Evolutionary conservation across 2,113 vertebrate genomes (phyloP).

Genomic region (Herpetotheres cachinnans): DNA sequence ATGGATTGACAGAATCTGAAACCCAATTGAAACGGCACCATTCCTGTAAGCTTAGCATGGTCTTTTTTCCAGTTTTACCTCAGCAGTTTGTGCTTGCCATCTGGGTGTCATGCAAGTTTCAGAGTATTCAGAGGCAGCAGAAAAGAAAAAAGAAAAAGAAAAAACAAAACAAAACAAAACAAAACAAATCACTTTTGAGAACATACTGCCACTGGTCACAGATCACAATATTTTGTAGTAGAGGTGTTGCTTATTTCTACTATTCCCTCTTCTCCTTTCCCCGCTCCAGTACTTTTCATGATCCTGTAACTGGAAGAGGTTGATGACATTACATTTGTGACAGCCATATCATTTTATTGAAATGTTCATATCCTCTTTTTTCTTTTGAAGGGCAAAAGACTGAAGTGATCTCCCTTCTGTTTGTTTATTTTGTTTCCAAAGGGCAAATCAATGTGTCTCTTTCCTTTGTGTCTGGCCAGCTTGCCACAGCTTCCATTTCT

Average conservation of each 20-base stretch:
- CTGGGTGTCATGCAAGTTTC: not conserved
- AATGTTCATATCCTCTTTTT: not conserved
- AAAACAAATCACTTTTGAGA: not conserved
- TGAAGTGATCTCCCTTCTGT: not conserved
- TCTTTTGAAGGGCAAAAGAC: not conserved
- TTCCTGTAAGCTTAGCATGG: not conserved
- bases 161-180: accelerated
- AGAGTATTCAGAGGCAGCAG: not conserved
- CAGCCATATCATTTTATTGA: not conserved
- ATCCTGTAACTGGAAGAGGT: not conserved
- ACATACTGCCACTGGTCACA: not conserved
- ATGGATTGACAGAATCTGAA: not conserved
- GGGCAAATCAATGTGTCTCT: not conserved
- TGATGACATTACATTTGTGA: not conserved
- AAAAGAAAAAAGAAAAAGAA: not conserved
- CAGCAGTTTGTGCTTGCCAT: not conserved
- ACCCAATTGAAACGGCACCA: not conserved
- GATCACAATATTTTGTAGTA: not conserved
- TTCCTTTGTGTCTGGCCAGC: not conserved
- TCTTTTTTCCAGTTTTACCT: not conserved
- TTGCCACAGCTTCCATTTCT: not conserved
- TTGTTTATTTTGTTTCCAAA: not conserved
- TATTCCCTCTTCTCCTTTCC: not conserved
- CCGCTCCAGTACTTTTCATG: not conserved
- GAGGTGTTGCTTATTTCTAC: not conserved